Evolutionary conservation across 2,888 invertebrate species (phyloP), one percentile per base, ranked within the genome.

Genomic region (Tipula confusa): DNA sequence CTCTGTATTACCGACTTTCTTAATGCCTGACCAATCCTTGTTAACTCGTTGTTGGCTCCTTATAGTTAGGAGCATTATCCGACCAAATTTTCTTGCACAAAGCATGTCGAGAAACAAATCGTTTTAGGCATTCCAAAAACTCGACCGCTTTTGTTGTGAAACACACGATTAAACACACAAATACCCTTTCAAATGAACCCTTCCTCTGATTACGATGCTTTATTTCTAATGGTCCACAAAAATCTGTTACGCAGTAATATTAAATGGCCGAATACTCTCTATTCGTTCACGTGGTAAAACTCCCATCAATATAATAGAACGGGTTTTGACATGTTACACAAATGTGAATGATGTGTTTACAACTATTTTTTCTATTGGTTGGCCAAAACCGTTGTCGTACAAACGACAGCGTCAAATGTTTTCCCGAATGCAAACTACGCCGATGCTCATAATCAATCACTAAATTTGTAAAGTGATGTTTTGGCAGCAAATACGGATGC

Each of bases 221-320:
- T 13, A 29, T 9, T 31, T 31, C 31, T 3, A 31, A 31, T 29
- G n/a, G 29, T 33, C 82, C 13, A n/a, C n/a, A n/a, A n/a, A n/a
- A n/a, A n/a, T n/a, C n/a, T n/a, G n/a, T n/a, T n/a, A n/a, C n/a
- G n/a, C n/a, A n/a, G 29, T 11, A 11, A 11, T 29, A 6, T 29
- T n/a, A 29, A 82, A 82, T 2, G 2, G 29, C 5, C 82, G 82
- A 29, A 13, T 11, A 29, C 31, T 15, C 7, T 24, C 6, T 11
- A 82, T 33, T 29, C 86, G 84, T 43, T 33, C 48, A 13, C n/a
- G n/a, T 2, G 86, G 86, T 18, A 87, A 83, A 84, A 86, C 83
- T 13, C 85, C 86, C 86, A 87, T 86, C 2, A 85, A 15, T 18
- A 85, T 85, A 1, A 79, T 38, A n/a, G n/a, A 43, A 4, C 13